A percentile compares a stretch with the other conserved stretches of the same genome.
Evolutionary conservation across 2,797 vertebrate genomes (phyloP).

Genomic region (Myotis pilosus): DNA sequence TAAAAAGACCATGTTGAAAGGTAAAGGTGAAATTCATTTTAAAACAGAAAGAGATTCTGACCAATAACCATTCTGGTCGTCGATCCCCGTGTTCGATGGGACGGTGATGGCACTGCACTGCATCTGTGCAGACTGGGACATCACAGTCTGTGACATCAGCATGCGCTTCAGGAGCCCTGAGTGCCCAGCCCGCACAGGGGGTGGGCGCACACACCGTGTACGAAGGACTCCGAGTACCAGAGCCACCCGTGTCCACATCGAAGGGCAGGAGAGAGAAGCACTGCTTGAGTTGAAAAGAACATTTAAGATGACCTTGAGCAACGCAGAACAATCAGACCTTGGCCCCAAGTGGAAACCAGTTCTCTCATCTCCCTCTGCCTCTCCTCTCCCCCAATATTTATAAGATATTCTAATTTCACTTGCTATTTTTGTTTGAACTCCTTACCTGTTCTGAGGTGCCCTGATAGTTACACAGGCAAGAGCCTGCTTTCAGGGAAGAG

Average conservation of each 20-base stretch:
- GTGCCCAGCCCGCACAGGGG: rapidly evolving
- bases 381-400: background rate
- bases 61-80: background rate
- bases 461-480: background rate
- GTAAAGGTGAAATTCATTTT: background rate
- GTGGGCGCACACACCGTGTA: rapidly evolving
- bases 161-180: background rate
- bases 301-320: background rate
- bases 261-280: background rate
- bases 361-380: background rate
- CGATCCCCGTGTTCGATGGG: background rate
- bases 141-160: background rate
- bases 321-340: background rate
- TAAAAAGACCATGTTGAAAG: background rate
- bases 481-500: background rate
- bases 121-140: background rate
- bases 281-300: background rate
- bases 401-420: background rate
- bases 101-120: rapidly evolving
- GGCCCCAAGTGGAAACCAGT: background rate
- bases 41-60: background rate
- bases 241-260: background rate
- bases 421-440: background rate
- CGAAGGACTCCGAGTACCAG: background rate
- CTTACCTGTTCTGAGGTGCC: background rate